Evolutionary conservation across 2,113 vertebrate genomes (phyloP).

Genomic region (Grantiella picta): DNA sequence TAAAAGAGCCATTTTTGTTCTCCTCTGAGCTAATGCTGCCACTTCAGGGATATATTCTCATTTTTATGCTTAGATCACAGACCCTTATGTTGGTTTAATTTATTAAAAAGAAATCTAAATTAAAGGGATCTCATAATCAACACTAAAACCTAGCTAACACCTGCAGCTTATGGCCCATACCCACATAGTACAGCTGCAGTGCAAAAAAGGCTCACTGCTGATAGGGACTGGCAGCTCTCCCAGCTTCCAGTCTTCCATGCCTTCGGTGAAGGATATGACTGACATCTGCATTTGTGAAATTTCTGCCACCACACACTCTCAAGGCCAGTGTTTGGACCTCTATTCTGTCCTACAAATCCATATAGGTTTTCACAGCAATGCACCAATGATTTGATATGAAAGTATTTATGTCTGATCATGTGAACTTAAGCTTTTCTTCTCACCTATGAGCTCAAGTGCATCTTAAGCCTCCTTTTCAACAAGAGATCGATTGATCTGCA

Average conservation of each 20-base stretch:
- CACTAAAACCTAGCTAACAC: background rate
- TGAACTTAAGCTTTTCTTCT: background rate
- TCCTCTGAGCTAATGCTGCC: background rate
- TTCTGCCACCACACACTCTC: background rate
- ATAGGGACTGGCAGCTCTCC: background rate
- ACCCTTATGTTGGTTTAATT: background rate
- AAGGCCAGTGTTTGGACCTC: background rate
- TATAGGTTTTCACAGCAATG: background rate
- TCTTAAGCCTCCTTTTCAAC: background rate
- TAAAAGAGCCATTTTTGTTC: background rate
- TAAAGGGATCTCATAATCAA: background rate
- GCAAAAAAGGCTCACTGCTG: background rate
- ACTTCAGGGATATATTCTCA: background rate
- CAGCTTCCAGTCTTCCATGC: background rate
- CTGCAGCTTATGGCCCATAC: background rate
- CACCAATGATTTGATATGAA: background rate
- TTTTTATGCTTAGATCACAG: background rate
- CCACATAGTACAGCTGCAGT: background rate
- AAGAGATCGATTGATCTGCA: background rate
- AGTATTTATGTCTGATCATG: background rate
- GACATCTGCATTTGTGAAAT: background rate
- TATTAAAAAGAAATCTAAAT: background rate
- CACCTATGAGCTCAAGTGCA: background rate
- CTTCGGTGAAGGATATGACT: background rate
- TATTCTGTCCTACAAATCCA: background rate